Percentiles rank a stretch among this genome's conserved stretches.
Conservation (phyloP, 2,113 vertebrate species). For the Ophthalmotilapia sp. region DNA sequence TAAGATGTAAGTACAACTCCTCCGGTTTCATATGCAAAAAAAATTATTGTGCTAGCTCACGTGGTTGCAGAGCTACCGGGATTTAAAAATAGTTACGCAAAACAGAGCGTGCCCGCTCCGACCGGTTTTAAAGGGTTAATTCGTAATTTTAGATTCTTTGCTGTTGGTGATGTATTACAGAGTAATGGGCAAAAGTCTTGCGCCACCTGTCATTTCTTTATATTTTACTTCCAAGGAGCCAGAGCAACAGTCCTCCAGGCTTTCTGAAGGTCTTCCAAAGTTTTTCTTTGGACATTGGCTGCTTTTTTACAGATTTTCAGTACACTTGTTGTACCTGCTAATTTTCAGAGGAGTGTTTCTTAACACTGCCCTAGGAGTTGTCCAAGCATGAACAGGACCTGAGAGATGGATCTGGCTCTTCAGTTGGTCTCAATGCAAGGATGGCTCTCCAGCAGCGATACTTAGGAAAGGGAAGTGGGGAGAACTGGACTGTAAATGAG, state of each 20-base stretch:
- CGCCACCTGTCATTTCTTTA: not conserved
- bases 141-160: not conserved
- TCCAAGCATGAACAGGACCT: not conserved
- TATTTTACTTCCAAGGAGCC: not conserved
- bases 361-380: not conserved
- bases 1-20: no score
- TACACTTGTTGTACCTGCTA: not conserved
- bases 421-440: not conserved
- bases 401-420: not conserved
- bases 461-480: not conserved
- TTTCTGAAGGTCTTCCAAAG: not conserved
- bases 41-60: no score
- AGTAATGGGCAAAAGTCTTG: not conserved
- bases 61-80: no score
- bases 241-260: accelerated
- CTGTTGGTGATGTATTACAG: not conserved
- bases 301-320: not conserved
- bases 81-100: no score
- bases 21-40: no score
- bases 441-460: not conserved
- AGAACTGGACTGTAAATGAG: not conserved
- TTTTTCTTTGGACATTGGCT: not conserved
- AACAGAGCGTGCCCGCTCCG: no score
- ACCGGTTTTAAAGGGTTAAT: no score
- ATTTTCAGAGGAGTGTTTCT: not conserved